Evolutionary conservation across 1,140 invertebrate species (phyloP), one percentile per base, ranked within the genome.

Genomic region (Agrilus planipennis): DNA sequence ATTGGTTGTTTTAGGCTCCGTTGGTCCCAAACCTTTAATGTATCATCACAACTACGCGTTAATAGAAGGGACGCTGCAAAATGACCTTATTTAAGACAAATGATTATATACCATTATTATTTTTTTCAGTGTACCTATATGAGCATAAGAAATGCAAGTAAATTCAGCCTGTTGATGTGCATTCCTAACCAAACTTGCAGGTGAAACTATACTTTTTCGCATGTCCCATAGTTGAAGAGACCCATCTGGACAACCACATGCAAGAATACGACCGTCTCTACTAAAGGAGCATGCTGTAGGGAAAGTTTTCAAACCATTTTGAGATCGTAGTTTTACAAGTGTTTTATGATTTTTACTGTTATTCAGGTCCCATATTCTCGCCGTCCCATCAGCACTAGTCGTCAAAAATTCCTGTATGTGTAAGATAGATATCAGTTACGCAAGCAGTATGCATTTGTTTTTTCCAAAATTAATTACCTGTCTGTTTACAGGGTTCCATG

Each of bases 211-310:
- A 52, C 75, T 81, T 55, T 79, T 82, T 27, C 92, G 74, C 34
- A 90, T 82, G 61, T 99, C 95, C 94, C 94, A 99, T 64, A 97
- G 83, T 63, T 97, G 93, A 50, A 99, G 82, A 0, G 90, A 95
- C 2, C 96, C 96, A 65, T 99, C 95, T 18, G 79, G 72, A 58
- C 95, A 99, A 0, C 82, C 94, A 38, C 85, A 86, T 0, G 86
- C 86, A 14, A 98, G 78, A 0, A 85, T 74, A 39, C 84, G 82
- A 1, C 92, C 93, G 63, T 98, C 92, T 40, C 84, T 67, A 42
- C 77, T 89, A 53, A 84, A 94, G 2, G 70, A 68, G 53, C 90
- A 91, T 0, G 86, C 68, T 1, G 85, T 90, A 0, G 94, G 91
- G 25, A 81, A 76, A 0, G 87, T 86, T 64, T 89, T 86, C 0